A percentile compares a stretch with the other conserved stretches of the same genome.
Conservation (phyloP, 2,888 invertebrate genomes). For the Gymnocheta viridis region DNA sequence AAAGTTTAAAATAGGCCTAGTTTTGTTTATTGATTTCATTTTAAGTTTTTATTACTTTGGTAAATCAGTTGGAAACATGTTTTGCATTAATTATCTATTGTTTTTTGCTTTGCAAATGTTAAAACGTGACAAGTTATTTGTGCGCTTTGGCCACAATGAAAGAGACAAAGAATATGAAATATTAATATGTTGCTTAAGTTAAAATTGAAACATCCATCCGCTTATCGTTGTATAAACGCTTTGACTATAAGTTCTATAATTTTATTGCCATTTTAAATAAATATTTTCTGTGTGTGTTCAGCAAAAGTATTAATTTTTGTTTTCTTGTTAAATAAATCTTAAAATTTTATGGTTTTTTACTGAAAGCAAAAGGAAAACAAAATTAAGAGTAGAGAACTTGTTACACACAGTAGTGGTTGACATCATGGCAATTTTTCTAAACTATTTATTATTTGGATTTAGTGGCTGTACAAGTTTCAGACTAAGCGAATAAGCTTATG, state of each 20-base stretch:
- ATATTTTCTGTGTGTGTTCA: slow-evolving; percentile 10
- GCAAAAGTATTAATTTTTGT: slow-evolving; percentile 12
- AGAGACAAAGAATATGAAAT: not conserved
- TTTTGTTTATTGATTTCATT: not conserved
- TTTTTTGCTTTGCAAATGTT: not conserved
- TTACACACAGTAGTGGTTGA: slow-evolving; percentile 63
- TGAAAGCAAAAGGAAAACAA: not conserved
- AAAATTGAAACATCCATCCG: not conserved
- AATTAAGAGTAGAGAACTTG: slow-evolving; percentile 29
- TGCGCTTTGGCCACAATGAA: not conserved
- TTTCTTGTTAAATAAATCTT: slow-evolving; percentile 43
- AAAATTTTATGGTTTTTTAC: slow-evolving; percentile 48
- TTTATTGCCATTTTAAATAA: slow-evolving; percentile 43
- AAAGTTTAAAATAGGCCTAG: not conserved
- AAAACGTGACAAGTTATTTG: not conserved
- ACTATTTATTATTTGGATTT: slow-evolving; percentile 38
- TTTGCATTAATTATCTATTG: slow-evolving; percentile 19
- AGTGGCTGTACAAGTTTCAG: not conserved
- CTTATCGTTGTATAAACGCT: slow-evolving; percentile 25
- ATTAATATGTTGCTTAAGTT: not conserved
- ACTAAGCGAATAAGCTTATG: not conserved
- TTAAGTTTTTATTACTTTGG: slow-evolving; percentile 5
- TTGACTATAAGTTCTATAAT: slow-evolving; percentile 45
- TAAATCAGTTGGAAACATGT: not conserved
- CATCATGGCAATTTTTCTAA: slow-evolving; percentile 42